Evolutionary conservation across 2,113 vertebrate species (phyloP).

Genomic region (Pao palembangensis): DNA sequence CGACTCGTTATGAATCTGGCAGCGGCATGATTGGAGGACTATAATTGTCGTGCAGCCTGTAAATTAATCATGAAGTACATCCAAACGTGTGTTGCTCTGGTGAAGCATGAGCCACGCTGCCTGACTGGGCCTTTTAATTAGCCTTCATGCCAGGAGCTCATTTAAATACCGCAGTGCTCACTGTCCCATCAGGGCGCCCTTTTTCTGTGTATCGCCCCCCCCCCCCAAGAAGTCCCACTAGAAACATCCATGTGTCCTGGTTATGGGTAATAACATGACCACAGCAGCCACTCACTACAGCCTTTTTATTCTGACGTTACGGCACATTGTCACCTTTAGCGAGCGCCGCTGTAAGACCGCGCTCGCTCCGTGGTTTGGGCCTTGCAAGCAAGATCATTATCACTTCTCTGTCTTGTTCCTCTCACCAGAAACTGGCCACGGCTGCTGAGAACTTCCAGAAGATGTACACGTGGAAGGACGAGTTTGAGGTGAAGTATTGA

Average conservation of each 20-base stretch:
- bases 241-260: neutral
- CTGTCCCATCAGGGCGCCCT: no score
- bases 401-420: conserved; percentile 34
- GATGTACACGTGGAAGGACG: conserved; percentile 88
- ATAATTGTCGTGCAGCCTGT: no score
- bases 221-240: neutral
- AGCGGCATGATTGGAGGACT: no score
- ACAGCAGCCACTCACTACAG: conserved; percentile 9
- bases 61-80: no score
- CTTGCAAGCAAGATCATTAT: conserved; percentile 5
- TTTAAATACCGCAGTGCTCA: no score
- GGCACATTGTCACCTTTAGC: conserved; percentile 36
- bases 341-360: conserved; percentile 28
- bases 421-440: conserved; percentile 85
- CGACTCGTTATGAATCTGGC: no score
- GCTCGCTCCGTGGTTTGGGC: conserved; percentile 29
- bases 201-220: no score
- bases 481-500: conserved; percentile 82
- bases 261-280: neutral
- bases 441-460: conserved; percentile 90
- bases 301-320: conserved; percentile 47
- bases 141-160: no score
- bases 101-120: no score
- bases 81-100: no score
- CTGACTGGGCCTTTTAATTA: no score